Conservation (phyloP, 1,140 invertebrate species). For the Drosophila elegans region DNA sequence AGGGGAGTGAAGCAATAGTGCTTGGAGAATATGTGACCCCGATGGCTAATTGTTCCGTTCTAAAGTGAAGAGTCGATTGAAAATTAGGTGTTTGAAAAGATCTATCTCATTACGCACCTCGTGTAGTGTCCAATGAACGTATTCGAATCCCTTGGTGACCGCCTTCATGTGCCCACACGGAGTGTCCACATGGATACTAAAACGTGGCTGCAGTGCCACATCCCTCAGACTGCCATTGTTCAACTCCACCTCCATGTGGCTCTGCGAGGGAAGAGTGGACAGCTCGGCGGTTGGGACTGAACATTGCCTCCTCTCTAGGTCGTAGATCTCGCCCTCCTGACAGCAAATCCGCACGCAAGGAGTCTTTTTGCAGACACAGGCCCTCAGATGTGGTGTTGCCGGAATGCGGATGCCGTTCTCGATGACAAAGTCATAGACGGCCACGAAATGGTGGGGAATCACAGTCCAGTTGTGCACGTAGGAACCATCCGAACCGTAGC, state of each 20-base stretch:
- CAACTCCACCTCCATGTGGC: slow-evolving; percentile 46
- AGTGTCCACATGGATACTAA: slow-evolving; percentile 57
- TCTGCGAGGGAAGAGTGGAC: slow-evolving; percentile 21
- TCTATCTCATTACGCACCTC: slow-evolving; percentile 36
- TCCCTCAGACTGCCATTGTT: slow-evolving; percentile 36
- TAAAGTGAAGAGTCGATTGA: neutral
- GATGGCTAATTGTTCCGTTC: slow-evolving; percentile 69
- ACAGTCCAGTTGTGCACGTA: slow-evolving; percentile 68
- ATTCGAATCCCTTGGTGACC: slow-evolving; percentile 37
- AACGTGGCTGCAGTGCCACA: slow-evolving; percentile 27
- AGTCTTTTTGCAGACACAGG: slow-evolving; percentile 66
- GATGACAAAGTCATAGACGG: slow-evolving; percentile 76
- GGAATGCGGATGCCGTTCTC: slow-evolving; percentile 67
- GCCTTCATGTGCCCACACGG: slow-evolving; percentile 73
- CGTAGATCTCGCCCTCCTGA: slow-evolving; percentile 51
- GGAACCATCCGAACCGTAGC: slow-evolving; percentile 37
- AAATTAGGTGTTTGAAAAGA: no score
- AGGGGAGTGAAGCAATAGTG: slow-evolving; percentile 71
- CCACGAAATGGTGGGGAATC: slow-evolving; percentile 63
- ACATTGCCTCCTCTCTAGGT: slow-evolving; percentile 42
- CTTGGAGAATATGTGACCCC: slow-evolving; percentile 61
- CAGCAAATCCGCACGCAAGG: slow-evolving; percentile 79
- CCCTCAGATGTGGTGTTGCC: slow-evolving; percentile 57
- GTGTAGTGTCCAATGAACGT: slow-evolving; percentile 65
- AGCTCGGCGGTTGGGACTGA: neutral